phyloP scores from a whole-genome alignment of 2,888 invertebrate species.

The Fragum sueziense region DNA sequence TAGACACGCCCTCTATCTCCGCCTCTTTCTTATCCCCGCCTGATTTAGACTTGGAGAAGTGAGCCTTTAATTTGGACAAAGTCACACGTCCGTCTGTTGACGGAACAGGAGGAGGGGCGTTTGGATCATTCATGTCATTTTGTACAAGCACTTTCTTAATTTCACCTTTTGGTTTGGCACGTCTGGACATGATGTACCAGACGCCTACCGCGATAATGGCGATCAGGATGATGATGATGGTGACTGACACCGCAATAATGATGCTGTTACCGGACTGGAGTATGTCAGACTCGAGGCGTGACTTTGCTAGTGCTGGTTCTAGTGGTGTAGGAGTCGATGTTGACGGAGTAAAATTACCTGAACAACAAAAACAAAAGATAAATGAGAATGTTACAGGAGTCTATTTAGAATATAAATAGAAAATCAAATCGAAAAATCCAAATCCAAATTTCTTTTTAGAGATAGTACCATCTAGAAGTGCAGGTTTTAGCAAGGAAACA shows the following conservation, averaged over 20 bases:
- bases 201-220: slow-evolving; percentile 55
- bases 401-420: too few relatives aligned
- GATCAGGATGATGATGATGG: slow-evolving; percentile 64
- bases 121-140: slow-evolving; percentile 67
- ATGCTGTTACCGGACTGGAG: slow-evolving; percentile 41
- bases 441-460: too few relatives aligned
- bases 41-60: slow-evolving; percentile 65
- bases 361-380: neutral
- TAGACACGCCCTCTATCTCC: slow-evolving; percentile 51
- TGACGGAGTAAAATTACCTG: slow-evolving; percentile 4
- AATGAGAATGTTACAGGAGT: too few relatives aligned
- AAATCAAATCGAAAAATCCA: too few relatives aligned
- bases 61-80: slow-evolving; percentile 66
- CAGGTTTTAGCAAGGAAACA: too few relatives aligned
- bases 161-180: slow-evolving; percentile 50
- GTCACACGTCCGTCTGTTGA: slow-evolving; percentile 61
- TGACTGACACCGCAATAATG: slow-evolving; percentile 63
- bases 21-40: slow-evolving; percentile 38
- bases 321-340: neutral
- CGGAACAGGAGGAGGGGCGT: slow-evolving; percentile 30
- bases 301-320: slow-evolving; percentile 1
- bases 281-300: neutral
- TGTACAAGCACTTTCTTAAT: slow-evolving; percentile 67
- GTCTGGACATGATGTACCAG: slow-evolving; percentile 59
- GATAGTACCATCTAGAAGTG: too few relatives aligned